phyloP scores from a whole-genome alignment of 2,797 vertebrate species.

The Kryptolebias ocellatus region DNA sequence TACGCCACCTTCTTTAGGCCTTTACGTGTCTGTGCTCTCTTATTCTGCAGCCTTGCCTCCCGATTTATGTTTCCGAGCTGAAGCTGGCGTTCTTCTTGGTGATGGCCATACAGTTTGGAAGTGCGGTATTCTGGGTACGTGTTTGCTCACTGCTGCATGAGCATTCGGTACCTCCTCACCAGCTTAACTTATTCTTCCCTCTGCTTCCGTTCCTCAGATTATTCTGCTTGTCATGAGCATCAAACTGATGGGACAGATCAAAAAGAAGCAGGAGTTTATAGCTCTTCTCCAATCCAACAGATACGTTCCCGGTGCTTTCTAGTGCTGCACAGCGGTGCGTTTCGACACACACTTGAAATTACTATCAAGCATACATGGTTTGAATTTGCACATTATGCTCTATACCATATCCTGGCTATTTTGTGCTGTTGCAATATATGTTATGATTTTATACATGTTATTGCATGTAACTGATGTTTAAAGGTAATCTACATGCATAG shows the following conservation, averaged over 20 bases:
- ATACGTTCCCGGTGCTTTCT: conserved; percentile 76
- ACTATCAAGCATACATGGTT: conserved; percentile 47
- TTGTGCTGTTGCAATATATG: conserved; percentile 56
- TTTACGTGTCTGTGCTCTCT: not conserved
- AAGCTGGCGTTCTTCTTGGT: conserved; percentile 71
- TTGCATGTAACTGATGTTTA: conserved; percentile 65
- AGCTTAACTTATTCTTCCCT: not conserved
- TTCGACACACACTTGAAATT: conserved; percentile 44
- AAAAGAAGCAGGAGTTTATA: conserved; percentile 75
- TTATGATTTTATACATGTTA: conserved; percentile 49
- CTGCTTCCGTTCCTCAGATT: conserved; percentile 44
- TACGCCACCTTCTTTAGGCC: not conserved
- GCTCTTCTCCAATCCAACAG: conserved; percentile 75
- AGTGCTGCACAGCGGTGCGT: conserved; percentile 36
- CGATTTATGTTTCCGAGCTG: conserved; percentile 71
- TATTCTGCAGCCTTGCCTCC: conserved; percentile 68
- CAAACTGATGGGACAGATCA: conserved; percentile 77
- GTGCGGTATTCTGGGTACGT: conserved; percentile 75
- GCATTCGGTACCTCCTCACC: not conserved
- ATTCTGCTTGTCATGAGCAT: conserved; percentile 75
- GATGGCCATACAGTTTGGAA: conserved; percentile 76
- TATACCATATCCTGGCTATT: conserved; percentile 61
- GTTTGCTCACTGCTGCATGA: not conserved
- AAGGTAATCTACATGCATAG: conserved; percentile 61
- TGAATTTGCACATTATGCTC: conserved; percentile 70